phyloP scores from a whole-genome alignment of 2,888 invertebrate genomes.

The Argyresthia goedartella region DNA sequence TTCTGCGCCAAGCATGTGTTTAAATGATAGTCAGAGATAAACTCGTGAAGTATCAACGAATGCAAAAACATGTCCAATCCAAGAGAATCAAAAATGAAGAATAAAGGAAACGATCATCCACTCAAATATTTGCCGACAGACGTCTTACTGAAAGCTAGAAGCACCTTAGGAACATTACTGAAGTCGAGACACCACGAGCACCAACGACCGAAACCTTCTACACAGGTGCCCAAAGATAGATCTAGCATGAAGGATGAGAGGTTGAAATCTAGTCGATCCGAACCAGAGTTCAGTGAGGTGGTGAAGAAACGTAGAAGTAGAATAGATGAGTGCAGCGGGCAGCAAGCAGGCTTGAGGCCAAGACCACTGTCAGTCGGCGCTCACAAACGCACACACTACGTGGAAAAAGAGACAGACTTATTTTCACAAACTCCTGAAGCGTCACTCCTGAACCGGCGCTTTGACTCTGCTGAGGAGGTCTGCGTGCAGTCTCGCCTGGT shows the following conservation, averaged over 20 bases:
- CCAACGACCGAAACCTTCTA: constrained; percentile 30
- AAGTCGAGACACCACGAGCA: constrained; percentile 51
- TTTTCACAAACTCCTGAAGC: too few species aligned
- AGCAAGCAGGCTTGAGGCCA: constrained; percentile 27
- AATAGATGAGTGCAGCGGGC: constrained; percentile 31
- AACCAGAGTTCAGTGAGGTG: constrained; percentile 50
- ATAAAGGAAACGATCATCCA: constrained; percentile 45
- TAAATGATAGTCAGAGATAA: not conserved
- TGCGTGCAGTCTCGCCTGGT: constrained; percentile 53
- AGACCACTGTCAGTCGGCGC: constrained; percentile 55
- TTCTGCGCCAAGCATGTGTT: not conserved
- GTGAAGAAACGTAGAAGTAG: constrained; percentile 46
- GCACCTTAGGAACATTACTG: constrained; percentile 53
- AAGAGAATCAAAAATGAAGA: constrained; percentile 48
- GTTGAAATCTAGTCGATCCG: constrained; percentile 45
- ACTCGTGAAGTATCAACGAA: constrained; percentile 19
- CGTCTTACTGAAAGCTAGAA: constrained; percentile 55
- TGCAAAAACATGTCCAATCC: constrained; percentile 45
- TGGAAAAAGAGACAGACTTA: constrained; percentile 10
- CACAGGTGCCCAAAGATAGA: constrained; percentile 60
- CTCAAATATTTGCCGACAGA: constrained; percentile 59
- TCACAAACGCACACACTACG: constrained; percentile 36
- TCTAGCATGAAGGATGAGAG: constrained; percentile 41
- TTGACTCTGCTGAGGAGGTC: constrained; percentile 47
- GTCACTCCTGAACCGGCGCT: constrained; percentile 15